Evolutionary conservation across 2,888 invertebrate genomes (phyloP).

Genomic region (Hirtodrosophila duncani): DNA sequence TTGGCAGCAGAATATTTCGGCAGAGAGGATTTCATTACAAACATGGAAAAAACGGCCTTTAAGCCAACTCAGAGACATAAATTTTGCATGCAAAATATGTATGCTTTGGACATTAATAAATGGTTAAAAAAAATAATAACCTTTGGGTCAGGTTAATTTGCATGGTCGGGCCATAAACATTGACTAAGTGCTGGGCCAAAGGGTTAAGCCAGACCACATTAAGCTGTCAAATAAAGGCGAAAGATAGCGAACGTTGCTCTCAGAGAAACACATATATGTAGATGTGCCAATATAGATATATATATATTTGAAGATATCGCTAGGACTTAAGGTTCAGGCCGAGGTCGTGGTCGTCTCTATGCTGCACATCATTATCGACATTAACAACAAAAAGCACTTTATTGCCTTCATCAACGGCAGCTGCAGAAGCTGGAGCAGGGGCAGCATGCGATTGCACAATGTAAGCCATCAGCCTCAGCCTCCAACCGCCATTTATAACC

Average conservation of each 20-base stretch:
- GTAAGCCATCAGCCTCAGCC: conserved; percentile 17
- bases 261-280: too few species aligned
- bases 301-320: conserved; percentile 7
- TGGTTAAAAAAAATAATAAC: conserved; percentile 14
- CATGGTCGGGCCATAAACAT: conserved; percentile 51
- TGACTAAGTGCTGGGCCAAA: conserved; percentile 25
- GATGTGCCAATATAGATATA: too few species aligned
- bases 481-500: too few species aligned
- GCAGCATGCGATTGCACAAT: conserved; percentile 24
- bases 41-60: too few species aligned
- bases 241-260: conserved; percentile 28
- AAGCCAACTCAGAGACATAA: conserved; percentile 19
- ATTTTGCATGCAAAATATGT: conserved; percentile 30
- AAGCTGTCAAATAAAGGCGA: conserved; percentile 39
- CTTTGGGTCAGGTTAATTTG: conserved; percentile 37
- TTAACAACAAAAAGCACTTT: conserved; percentile 65
- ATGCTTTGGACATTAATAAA: conserved; percentile 49
- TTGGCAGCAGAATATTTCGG: too few species aligned
- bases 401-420: conserved; percentile 56
- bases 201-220: conserved; percentile 16
- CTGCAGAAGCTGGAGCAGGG: conserved; percentile 10
- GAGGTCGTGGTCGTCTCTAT: conserved; percentile 3
- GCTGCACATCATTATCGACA: conserved; percentile 63
- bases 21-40: too few species aligned
- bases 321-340: conserved; percentile 8